Base-by-base conservation (phyloP, 2,113 vertebrate genomes). In the Mesocricetus auratus region DNA sequence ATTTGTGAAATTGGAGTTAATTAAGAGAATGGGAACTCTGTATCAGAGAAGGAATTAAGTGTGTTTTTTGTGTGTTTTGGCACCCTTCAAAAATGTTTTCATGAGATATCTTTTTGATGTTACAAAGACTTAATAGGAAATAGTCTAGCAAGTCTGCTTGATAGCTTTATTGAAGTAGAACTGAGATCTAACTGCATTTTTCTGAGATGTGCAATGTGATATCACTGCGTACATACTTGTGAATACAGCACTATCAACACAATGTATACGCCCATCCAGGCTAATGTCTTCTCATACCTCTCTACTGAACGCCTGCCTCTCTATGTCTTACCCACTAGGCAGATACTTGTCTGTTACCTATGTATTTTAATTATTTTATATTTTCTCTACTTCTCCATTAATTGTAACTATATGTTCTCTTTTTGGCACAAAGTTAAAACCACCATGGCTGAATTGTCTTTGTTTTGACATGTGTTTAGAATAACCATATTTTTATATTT, bases 51-150 rank as follows among this genome's bases (percentile, higher is more conserved):
- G 0, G 56, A 62, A 93, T 60, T 92, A 58, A 39, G 0, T 74
- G 8, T 12, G 7, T 36, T 47, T 82, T 79, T 77, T 89, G 24
- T 56, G 1, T 62, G 31, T 29, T 96, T 83, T 90, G 7, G 21
- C 26, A 81, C 5, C 89, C 68, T 62, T 60, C 13, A 29, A 19
- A 91, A 94, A n/a, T 75, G 60, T 74, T 91, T 94, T 21, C 74
- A 1, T 53, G 39, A 90, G 5, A 64, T 33, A 58, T 12, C 64
- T 66, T 87, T 85, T 94, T 87, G 7, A 94, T 31, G 16, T 90
- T 94, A 56, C 64, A 21, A 69, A 81, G 8, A 90, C 39, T 24
- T 22, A 92, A 79, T 22, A 60, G 12, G 3, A 87, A 94, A 75
- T n/a, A 78, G 19, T 50, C 13, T 87, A 24, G 74, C 69, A 85